Evolutionary conservation across 2,797 vertebrate genomes (phyloP), one percentile per base, ranked within the genome.

Genomic region (Acanthurus tractus): DNA sequence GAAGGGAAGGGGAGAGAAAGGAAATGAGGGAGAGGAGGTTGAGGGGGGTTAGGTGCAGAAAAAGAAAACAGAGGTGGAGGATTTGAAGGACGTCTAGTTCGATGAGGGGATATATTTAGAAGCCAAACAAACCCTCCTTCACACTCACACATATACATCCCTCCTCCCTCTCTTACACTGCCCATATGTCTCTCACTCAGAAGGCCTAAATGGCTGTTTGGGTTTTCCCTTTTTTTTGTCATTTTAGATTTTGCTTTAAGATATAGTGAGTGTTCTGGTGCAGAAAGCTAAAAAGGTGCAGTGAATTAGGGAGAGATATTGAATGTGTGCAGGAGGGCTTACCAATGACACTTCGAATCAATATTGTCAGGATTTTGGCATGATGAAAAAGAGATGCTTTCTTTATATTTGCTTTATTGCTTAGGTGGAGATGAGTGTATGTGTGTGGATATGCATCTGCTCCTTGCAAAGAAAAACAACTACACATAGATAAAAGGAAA

Each of bases 301-400:
- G 12, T 6, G 18, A 80, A 65, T 18, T 23, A 15, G 14, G 7
- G 34, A 46, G 46, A 45, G 70, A 53, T 8, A n/a, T 8, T 34
- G 29, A 34, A 34, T 34, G 29, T 34, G 29, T 34, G 54, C 15
- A 17, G 7, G 9, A 25, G 45, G 62, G n/a, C 65, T 80, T 64
- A 57, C 34, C 59, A 68, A 54, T 83, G 76, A 74, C 76, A 81
- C 57, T 70, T 82, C 71, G 70, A 86, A 85, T 92, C 80, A 81
- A 77, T 82, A 70, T 62, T 68, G 66, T 86, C 63, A 34, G 58
- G 53, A 78, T 81, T 88, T 86, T 58, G 74, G 49, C 67, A 25
- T 68, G 54, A 45, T 73, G 65, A 78, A 82, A 83, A 89, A 85
- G 78, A 89, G 76, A 90, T 84, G 76, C 77, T 70, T 79, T 59